A percentile compares a stretch with the other conserved stretches of the same genome.
phyloP scores from a whole-genome alignment of 2,888 invertebrate genomes.

The Drosophila colorata region DNA sequence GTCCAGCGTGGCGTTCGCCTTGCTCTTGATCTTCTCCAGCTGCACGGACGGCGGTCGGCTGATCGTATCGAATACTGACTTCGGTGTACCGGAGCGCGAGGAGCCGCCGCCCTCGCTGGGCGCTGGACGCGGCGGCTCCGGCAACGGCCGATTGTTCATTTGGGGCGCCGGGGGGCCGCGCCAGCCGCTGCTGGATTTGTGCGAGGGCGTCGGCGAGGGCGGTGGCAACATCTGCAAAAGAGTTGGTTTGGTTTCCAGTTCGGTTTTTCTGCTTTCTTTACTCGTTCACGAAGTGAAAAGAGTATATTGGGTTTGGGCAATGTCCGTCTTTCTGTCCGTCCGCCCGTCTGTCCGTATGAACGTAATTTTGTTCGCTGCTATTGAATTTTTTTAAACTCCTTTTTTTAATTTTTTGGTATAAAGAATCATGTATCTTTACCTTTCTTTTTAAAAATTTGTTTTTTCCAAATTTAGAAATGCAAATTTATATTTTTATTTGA shows the following conservation, averaged over 20 bases:
- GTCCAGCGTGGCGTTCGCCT: conserved; percentile 85
- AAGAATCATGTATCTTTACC: too few species aligned
- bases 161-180: conserved; percentile 42
- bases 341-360: too few species aligned
- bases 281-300: too few species aligned
- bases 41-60: conserved; percentile 85
- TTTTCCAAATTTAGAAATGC: too few species aligned
- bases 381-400: too few species aligned
- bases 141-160: conserved; percentile 86
- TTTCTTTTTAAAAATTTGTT: too few species aligned
- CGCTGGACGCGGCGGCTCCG: conserved; percentile 86
- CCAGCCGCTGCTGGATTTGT: conserved; percentile 67
- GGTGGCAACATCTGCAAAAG: conserved; percentile 71
- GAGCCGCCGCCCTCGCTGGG: conserved; percentile 81
- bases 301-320: too few species aligned
- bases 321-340: too few species aligned
- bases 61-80: conserved; percentile 84
- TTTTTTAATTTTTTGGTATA: too few species aligned
- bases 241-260: conserved; percentile 51
- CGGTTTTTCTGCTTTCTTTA: neutral
- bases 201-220: conserved; percentile 81
- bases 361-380: too few species aligned
- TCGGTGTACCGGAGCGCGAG: conserved; percentile 83
- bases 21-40: conserved; percentile 85
- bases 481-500: too few species aligned